phyloP scores from a whole-genome alignment of 37 sponge, comb jelly and placozoan species.

The Geodia barretti region DNA sequence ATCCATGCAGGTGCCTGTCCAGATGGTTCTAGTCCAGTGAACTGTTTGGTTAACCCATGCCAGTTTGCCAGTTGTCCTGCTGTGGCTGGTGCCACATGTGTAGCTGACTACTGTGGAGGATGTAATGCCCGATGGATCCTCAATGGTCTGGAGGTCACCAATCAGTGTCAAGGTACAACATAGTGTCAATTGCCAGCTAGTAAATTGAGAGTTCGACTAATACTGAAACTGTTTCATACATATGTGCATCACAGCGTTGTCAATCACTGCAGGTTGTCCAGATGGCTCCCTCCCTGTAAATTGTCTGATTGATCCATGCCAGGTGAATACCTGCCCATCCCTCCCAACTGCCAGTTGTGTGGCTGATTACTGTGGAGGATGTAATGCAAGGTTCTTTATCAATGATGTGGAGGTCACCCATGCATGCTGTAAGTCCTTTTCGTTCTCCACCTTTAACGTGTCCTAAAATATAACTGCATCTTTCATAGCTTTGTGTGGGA shows the following conservation, averaged over 20 bases:
- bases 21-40: background rate
- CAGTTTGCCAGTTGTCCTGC: background rate
- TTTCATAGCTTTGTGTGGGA: too few species aligned
- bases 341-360: background rate
- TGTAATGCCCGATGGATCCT: slow-evolving; percentile 5
- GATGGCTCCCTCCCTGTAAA: background rate
- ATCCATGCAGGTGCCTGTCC: background rate
- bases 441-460: too few species aligned
- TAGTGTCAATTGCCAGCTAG: background rate
- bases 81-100: background rate
- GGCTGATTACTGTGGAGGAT: background rate
- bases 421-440: background rate
- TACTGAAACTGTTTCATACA: too few species aligned
- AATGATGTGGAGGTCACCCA: background rate
- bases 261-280: background rate
- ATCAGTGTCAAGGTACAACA: background rate
- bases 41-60: slow-evolving; percentile 4
- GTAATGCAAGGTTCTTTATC: background rate
- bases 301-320: background rate
- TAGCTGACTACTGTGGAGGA: slow-evolving; percentile 4
- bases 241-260: too few species aligned
- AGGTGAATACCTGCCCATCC: background rate
- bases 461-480: too few species aligned
- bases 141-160: background rate
- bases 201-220: too few species aligned